phyloP scores from a whole-genome alignment of 1,140 invertebrate genomes.

The Plectrocnemia conspersa region DNA sequence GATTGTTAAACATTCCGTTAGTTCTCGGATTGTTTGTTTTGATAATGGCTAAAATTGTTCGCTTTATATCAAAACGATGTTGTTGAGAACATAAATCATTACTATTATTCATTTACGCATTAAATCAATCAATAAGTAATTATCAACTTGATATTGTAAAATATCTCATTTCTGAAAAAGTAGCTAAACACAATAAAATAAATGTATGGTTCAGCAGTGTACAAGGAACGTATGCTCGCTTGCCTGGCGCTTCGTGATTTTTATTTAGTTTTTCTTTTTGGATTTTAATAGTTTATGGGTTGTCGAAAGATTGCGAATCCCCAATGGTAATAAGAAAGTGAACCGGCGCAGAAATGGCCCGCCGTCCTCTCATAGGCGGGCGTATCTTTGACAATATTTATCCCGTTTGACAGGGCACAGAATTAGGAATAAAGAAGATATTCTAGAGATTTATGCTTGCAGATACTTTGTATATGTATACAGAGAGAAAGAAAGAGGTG shows the following conservation, averaged over 20 bases:
- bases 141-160: no score
- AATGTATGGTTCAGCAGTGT: no score
- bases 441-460: slow-evolving; percentile 23
- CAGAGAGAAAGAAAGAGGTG: slow-evolving; percentile 5
- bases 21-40: no score
- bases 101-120: no score
- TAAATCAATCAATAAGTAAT: no score
- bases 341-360: slow-evolving; percentile 6
- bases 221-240: background rate
- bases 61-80: no score
- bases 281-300: background rate
- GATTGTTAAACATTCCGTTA: no score
- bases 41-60: no score
- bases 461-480: no score
- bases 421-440: slow-evolving; percentile 32
- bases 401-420: slow-evolving; percentile 27
- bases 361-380: slow-evolving; percentile 6
- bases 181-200: no score
- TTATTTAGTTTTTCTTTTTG: background rate
- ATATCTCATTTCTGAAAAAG: no score
- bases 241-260: background rate
- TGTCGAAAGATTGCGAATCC: slow-evolving; percentile 8
- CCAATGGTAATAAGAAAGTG: slow-evolving; percentile 17
- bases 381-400: slow-evolving; percentile 26
- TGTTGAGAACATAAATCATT: no score